phyloP scores from a whole-genome alignment of 2,888 invertebrate genomes.

The Agrilus biguttatus region DNA sequence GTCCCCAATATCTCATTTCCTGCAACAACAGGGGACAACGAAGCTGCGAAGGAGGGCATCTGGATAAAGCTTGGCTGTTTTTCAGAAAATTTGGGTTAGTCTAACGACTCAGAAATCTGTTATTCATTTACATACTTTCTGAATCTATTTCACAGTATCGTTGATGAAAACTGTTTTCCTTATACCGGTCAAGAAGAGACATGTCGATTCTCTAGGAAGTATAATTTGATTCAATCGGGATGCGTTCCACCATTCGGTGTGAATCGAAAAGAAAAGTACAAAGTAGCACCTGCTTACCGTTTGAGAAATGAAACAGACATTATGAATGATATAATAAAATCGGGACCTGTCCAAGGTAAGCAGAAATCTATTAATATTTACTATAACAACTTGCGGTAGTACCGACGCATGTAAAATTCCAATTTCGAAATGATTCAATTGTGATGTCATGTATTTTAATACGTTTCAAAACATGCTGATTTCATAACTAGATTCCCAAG shows the following conservation, averaged over 20 bases:
- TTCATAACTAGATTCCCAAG: no score
- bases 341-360: constrained; percentile 85
- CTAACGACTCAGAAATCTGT: neutral
- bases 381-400: neutral
- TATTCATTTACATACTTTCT: neutral
- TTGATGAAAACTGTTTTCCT: constrained; percentile 75
- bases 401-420: neutral
- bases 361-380: neutral
- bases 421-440: neutral
- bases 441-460: no score
- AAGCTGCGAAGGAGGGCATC: constrained; percentile 77
- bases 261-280: constrained; percentile 47
- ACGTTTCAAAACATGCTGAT: no score
- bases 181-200: constrained; percentile 48
- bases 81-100: constrained; percentile 59
- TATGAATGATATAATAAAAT: constrained; percentile 78
- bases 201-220: constrained; percentile 45
- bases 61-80: constrained; percentile 87
- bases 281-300: constrained; percentile 62
- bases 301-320: constrained; percentile 68
- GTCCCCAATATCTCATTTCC: constrained; percentile 75
- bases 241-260: constrained; percentile 36
- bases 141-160: constrained; percentile 43
- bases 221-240: constrained; percentile 36
- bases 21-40: constrained; percentile 66